Percentiles rank a stretch among this genome's conserved stretches.
These are phyloP conservation scores for Sepioteuthis lessoniana DNA, from an alignment of 2,888 invertebrate genomes.

Conservation along the genomic window DNA sequence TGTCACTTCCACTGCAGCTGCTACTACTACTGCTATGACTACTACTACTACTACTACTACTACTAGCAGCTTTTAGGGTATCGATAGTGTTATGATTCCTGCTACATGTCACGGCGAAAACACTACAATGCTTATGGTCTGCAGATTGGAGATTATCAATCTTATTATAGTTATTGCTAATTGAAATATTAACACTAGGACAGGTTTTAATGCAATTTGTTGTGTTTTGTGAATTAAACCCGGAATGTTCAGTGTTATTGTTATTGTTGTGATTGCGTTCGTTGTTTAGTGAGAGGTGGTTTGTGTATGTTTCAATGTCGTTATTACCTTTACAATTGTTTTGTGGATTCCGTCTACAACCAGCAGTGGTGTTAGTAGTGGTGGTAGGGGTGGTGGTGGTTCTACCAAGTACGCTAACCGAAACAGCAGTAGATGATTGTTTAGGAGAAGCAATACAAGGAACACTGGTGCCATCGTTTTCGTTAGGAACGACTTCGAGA, in stretches of 20 bases:
- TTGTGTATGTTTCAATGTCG: not conserved
- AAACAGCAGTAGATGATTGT: not conserved
- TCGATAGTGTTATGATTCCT: not conserved
- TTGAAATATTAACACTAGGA: not conserved
- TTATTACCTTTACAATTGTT: not conserved
- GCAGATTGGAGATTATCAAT: not conserved
- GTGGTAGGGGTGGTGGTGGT: not conserved
- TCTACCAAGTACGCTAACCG: not conserved
- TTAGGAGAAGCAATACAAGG: not conserved
- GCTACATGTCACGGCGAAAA: not conserved
- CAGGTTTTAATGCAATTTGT: not conserved
- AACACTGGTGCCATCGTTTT: not conserved
- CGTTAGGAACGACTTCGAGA: not conserved
- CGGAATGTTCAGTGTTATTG: not conserved
- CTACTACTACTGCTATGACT: not conserved
- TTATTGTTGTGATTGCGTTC: not conserved
- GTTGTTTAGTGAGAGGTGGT: not conserved
- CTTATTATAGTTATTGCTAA: not conserved
- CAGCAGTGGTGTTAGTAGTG: not conserved
- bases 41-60: not conserved
- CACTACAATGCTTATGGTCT: not conserved
- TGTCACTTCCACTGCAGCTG: not conserved
- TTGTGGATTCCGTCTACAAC: no score
- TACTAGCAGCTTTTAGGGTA: not conserved
- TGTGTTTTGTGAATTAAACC: not conserved